Percentiles rank a stretch among this genome's conserved stretches.
phyloP scores from a whole-genome alignment of 2,797 vertebrate genomes.

The Smutsia gigantea region DNA sequence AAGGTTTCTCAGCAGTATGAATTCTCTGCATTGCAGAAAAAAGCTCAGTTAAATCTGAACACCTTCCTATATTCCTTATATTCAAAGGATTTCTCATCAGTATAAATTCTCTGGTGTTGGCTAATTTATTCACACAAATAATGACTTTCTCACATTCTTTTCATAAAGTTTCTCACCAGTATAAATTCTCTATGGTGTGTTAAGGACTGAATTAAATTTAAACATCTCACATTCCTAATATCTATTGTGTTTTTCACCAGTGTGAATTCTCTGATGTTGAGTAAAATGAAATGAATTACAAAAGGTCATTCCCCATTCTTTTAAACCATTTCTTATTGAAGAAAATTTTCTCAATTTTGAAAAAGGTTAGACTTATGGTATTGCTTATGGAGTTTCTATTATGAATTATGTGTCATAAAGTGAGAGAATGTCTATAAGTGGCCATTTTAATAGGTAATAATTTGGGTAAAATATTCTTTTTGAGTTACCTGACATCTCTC shows the following conservation, averaged over 20 bases:
- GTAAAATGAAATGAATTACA: not conserved
- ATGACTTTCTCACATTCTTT: not conserved
- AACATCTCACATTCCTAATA: not conserved
- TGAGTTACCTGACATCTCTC: not conserved
- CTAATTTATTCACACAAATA: not conserved
- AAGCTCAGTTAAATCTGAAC: not conserved
- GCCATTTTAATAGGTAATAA: not conserved
- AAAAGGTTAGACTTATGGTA: not conserved
- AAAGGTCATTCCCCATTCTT: not conserved
- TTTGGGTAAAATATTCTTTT: not conserved
- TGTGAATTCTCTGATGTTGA: conserved; percentile 53
- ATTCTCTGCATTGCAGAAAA: not conserved
- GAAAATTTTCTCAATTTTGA: not conserved
- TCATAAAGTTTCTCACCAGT: not conserved
- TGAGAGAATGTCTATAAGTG: not conserved
- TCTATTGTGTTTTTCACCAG: not conserved
- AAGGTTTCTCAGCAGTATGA: conserved; percentile 13
- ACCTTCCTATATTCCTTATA: not conserved
- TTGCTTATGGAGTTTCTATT: not conserved
- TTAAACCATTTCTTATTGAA: not conserved
- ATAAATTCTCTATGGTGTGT: not conserved
- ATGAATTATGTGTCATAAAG: not conserved
- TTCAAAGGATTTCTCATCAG: not conserved
- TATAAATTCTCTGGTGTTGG: conserved; percentile 41
- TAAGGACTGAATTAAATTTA: not conserved